Evolutionary conservation across 1,140 invertebrate species (phyloP).

Genomic region (Solen grandis): DNA sequence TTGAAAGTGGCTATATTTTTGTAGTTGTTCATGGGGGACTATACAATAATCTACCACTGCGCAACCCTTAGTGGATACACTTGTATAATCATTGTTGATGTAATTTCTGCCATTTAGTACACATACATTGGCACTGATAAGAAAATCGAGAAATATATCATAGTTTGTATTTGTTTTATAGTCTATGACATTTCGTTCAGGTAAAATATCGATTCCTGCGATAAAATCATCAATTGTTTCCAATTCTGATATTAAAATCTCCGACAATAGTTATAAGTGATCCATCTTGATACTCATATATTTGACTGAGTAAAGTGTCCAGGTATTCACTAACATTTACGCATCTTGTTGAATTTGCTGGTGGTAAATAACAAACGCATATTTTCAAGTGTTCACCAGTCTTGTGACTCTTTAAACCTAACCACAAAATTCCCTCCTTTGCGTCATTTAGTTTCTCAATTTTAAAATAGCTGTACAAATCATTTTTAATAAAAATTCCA

Average conservation of each 20-base stretch:
- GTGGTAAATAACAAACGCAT: neutral
- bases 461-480: too few species aligned
- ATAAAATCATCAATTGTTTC: slow-evolving; percentile 10
- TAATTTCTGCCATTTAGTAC: slow-evolving; percentile 30
- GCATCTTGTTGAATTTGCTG: neutral
- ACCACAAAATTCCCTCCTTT: too few species aligned
- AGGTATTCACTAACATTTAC: neutral
- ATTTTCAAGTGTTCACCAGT: neutral
- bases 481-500: slow-evolving; percentile 26
- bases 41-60: slow-evolving; percentile 38
- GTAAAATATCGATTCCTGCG: slow-evolving; percentile 36
- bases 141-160: neutral
- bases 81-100: slow-evolving; percentile 24
- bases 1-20: too few species aligned
- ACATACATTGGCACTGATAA: slow-evolving; percentile 16
- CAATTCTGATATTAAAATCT: neutral
- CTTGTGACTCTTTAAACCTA: neutral
- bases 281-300: neutral
- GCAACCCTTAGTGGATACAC: slow-evolving; percentile 6
- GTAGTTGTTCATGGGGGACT: too few species aligned
- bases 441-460: too few species aligned
- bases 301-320: neutral
- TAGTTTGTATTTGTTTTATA: slow-evolving; percentile 11
- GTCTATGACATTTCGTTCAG: slow-evolving; percentile 10
- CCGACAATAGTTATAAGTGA: neutral